Evolutionary conservation across 2,113 vertebrate genomes (phyloP), one percentile per base, ranked within the genome.

Genomic region (Triplophysa tibetana): DNA sequence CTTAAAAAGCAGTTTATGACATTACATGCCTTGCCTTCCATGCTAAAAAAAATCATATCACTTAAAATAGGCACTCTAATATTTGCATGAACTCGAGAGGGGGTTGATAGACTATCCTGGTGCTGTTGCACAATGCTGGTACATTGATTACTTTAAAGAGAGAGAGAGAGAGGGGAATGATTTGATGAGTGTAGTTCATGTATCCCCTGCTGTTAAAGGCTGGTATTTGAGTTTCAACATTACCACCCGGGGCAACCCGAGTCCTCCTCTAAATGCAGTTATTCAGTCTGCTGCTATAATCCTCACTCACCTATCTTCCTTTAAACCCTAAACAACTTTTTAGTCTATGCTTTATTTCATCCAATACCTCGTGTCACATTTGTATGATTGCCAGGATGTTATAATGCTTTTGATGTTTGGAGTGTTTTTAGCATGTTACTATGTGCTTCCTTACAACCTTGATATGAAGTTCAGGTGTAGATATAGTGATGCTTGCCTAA

Each of bases 21-120:
- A 19, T 69, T 67, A 81, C 76, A 73, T 38, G 33, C 33, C 33
- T 38, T 58, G 41, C 24, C 56, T 73, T 80, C 58, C 75, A 68
- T 73, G 81, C 78, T 66, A 70, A 77, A 77, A 80, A 66, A 56
- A 67, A 68, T 78, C 48, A 23, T 70, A 62, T 43, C 76, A 67
- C 70, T 78, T 82, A 77, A 54, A 58, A 73, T 65, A 78, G 67
- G 52, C 75, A 62, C 63, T 86, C 67, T 82, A 82, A 82, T 85
- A 80, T 85, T 82, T 85, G 76, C 79, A 76, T 83, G 79, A 73
- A 65, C 79, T 62, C 81, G 38, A 82, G 79, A 87, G 80, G 86
- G 79, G 84, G 84, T 80, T 82, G 84, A 87, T 85, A 83, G 86
- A 78, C 72, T 80, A 75, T 86, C 67, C 79, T 75, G 61, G 78